Base-by-base conservation (phyloP, 2,888 invertebrate species). In the Argyresthia albistria region DNA sequence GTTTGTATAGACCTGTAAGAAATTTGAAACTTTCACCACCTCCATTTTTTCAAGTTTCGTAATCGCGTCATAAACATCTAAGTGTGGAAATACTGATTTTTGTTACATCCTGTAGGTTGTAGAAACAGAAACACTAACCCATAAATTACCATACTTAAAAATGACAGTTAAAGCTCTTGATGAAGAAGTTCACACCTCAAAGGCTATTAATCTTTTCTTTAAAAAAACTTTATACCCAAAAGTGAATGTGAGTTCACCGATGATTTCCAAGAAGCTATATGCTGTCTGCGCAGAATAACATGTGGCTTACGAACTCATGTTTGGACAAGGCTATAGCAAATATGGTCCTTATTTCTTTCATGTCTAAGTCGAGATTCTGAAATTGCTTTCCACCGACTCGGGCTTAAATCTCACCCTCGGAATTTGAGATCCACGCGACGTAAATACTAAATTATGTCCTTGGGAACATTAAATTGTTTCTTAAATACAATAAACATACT, bases 361-460 rank as follows among this genome's bases (percentile, higher is more conserved):
- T 0, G 0, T n/a, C 60, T 61, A 57, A 55, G 62, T 62, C 52
- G 11, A 56, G 45, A 52, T 55, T 60, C 25, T 2, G 6, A 25
- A 25, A 25, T 25, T 47, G 11, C 11, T 12, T 47, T 35, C 11
- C 7, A 16, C 45, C 3, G 6, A 25, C 15, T 55, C 53, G 51
- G 56, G 55, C 50, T 51, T 58, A 72, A 76, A 75, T 76, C 76
- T 66, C 64, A 61, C 67, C 66, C 68, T 68, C 65, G 62, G 58
- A 54, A 56, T 48, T 14, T 58, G 60, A 62, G 61, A 59, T 64
- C 63, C 61, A 65, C 58, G 59, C 58, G 60, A 63, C 61, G 63
- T 61, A 69, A 70, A 73, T 73, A 75, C 66, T 71, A 71, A 76
- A 66, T 78, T 73, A 78, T 75, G 73, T 66, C 71, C 77, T 73